Evolutionary conservation across 2,888 invertebrate species (phyloP).

Genomic region (Oithona nana): DNA sequence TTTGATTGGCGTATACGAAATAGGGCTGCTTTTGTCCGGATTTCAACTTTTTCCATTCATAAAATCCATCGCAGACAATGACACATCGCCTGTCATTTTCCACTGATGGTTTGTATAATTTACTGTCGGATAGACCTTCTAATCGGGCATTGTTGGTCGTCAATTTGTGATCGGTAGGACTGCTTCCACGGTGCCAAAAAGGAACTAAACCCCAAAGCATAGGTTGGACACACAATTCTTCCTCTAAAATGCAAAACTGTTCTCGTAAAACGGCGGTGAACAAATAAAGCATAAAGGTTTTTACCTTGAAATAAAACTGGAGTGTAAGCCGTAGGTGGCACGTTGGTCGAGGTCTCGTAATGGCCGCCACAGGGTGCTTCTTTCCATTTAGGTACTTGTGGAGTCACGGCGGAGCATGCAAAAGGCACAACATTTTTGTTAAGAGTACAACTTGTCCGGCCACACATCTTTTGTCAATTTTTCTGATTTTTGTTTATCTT

Average conservation of each 20-base stretch:
- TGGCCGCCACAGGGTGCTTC: not conserved
- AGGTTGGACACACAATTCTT: not conserved
- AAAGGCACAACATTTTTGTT: not conserved
- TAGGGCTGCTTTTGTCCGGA: slow-evolving; percentile 9
- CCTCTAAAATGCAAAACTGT: not conserved
- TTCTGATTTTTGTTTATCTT: no score
- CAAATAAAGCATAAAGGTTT: no score
- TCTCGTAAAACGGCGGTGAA: no score
- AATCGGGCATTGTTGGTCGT: slow-evolving; percentile 7
- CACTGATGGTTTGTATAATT: not conserved
- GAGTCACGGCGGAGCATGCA: not conserved
- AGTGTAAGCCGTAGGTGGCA: not conserved
- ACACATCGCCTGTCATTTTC: slow-evolving; percentile 5
- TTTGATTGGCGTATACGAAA: slow-evolving; percentile 5
- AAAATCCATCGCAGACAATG: slow-evolving; percentile 10
- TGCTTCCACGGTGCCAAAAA: not conserved
- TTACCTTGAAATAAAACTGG: not conserved
- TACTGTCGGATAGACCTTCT: not conserved
- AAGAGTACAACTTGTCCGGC: not conserved
- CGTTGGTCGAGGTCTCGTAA: not conserved
- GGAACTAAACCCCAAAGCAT: slow-evolving; percentile 10
- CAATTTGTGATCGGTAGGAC: not conserved
- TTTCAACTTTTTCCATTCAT: slow-evolving; percentile 7
- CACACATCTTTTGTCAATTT: not conserved
- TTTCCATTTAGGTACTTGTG: not conserved